Percentiles rank a stretch among this genome's conserved stretches.
phyloP scores from a whole-genome alignment of 1,140 invertebrate species.

The Macrosteles quadrilineatus region DNA sequence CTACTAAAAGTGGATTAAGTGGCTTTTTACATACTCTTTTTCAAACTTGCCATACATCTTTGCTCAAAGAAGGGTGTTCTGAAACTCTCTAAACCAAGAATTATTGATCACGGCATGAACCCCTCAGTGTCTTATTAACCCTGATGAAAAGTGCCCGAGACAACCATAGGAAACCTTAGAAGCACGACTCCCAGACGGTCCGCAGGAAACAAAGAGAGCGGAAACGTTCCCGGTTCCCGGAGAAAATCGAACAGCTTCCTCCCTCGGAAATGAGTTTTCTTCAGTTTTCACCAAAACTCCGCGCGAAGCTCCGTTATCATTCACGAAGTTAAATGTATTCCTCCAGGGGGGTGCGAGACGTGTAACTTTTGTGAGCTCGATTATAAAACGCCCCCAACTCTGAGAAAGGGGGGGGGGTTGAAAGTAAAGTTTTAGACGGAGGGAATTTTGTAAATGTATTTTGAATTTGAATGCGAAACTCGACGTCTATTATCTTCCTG shows the following conservation, averaged over 20 bases:
- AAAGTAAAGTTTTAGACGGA: constrained; percentile 24
- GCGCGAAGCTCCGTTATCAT: constrained; percentile 32
- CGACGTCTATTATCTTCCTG: constrained; percentile 22
- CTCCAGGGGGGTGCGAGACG: constrained; percentile 1
- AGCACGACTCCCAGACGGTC: constrained; percentile 4
- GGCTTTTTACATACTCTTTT: no score
- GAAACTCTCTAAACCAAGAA: no score
- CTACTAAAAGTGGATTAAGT: no score
- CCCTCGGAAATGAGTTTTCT: constrained; percentile 34
- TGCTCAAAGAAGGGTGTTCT: no score
- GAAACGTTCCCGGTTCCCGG: not conserved
- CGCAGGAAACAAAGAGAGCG: constrained; percentile 3
- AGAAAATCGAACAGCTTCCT: constrained; percentile 24
- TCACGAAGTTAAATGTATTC: constrained; percentile 32
- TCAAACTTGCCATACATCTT: no score
- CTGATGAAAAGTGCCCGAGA: not conserved
- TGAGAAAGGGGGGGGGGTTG: not conserved
- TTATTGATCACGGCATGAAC: no score
- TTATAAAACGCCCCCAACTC: constrained; percentile 20
- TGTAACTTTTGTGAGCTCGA: constrained; percentile 24
- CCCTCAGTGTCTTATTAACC: no score
- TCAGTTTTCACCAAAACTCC: constrained; percentile 32
- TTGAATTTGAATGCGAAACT: constrained; percentile 30
- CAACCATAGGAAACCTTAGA: constrained; percentile 24
- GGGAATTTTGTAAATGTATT: constrained; percentile 32